These are phyloP conservation scores for Okapia johnstoni DNA, from an alignment of 2,113 vertebrate genomes.

Conservation along the genomic window DNA sequence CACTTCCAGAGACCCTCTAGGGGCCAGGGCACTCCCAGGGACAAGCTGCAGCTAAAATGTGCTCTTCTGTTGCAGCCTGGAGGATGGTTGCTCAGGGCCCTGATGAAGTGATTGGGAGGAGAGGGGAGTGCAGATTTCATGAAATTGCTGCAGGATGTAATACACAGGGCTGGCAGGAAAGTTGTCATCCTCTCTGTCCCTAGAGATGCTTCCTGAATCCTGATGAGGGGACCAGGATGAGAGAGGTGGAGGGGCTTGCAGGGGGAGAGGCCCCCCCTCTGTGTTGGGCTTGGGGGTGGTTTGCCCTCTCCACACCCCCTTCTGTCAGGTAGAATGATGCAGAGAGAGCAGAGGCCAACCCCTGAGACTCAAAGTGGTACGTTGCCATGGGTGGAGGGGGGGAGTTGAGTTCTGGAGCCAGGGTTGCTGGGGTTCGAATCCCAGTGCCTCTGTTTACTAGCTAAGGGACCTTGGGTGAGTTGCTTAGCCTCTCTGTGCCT, in stretches of 20 bases:
- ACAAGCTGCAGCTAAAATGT: neutral
- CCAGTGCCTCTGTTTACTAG: neutral
- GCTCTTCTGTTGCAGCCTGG: neutral
- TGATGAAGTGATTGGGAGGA: neutral
- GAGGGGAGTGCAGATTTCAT: neutral
- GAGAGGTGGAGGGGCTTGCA: neutral
- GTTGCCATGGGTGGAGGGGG: accelerated
- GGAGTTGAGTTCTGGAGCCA: neutral
- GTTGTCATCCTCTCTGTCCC: neutral
- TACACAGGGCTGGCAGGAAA: neutral
- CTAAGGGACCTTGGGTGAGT: neutral
- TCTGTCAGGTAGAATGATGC: neutral
- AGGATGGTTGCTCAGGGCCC: neutral
- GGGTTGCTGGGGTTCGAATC: neutral
- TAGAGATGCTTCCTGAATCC: neutral
- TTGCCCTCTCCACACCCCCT: no score
- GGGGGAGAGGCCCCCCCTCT: accelerated
- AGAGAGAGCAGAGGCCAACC: neutral
- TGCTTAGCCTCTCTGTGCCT: slow-evolving; percentile 20
- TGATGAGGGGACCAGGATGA: neutral
- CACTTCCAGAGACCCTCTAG: neutral
- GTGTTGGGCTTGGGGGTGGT: neutral
- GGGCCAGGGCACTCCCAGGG: accelerated
- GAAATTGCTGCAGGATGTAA: accelerated
- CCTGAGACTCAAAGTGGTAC: neutral